Evolutionary conservation across 2,888 invertebrate species (phyloP), one percentile per base, ranked within the genome.

Genomic region (Hylaea fasciaria): DNA sequence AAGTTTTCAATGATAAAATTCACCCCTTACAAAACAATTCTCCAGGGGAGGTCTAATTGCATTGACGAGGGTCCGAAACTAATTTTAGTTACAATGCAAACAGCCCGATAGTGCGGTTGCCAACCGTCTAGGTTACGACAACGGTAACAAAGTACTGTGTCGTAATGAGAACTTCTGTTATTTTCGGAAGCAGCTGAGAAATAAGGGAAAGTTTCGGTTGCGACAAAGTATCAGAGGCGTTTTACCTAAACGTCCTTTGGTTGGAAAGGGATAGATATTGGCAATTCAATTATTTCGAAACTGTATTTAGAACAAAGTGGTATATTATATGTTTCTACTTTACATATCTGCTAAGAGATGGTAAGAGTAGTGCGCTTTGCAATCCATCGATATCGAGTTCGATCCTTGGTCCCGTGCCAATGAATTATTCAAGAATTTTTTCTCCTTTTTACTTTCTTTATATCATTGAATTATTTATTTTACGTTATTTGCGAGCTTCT

Each of bases 61-160:
- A 82, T 85, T 81, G 74, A 71, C 69, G 75, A 81, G 83, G 86
- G 86, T 74, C 71, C 72, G 70, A 84, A 86, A 89, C 87, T 87
- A 87, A 89, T 89, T 87, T 85, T 83, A 87, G 88, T 86, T 82
- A 77, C 69, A 74, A 83, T 81, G 80, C 86, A 86, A 87, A 88
- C 50, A 60, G 49, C 56, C 61, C 46, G 46, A 56, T 56, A 56
- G 52, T 80, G 58, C 44, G 53, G 45, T 45, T 50, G 45, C 37
- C 60, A 43, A 43, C 50, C 50, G 60, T 62, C 61, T 56, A 46
- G 43, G 49, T n/a, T 40, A 29, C 28, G 16, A 17, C n/a, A 11
- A 46, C 86, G 85, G 86, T 87, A 39, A 9, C 53, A 8, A 7
- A 13, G 3, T 11, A 59, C 59, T 48, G n/a, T 54, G 48, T 59